A percentile compares a stretch with the other conserved stretches of the same genome.
These are phyloP conservation scores for Sinelater perroti DNA, from an alignment of 2,888 invertebrate species.

Conservation along the genomic window DNA sequence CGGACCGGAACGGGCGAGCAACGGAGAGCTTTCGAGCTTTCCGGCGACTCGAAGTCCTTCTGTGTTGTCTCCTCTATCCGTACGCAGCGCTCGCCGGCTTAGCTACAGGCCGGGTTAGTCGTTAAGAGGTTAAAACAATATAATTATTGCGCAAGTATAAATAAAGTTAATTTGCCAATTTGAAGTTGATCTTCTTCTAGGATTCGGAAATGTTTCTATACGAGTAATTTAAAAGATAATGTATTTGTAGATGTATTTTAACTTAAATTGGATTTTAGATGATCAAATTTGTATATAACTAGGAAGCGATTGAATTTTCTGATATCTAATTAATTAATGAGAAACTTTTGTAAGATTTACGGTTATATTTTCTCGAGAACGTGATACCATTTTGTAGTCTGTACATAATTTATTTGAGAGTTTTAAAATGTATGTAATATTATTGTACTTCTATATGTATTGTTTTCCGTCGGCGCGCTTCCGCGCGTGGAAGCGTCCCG, in stretches of 20 bases:
- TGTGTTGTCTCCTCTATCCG: slow-evolving; percentile 44
- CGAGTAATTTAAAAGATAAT: slow-evolving; percentile 45
- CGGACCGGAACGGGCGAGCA: too few species aligned
- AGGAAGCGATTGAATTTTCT: slow-evolving; percentile 46
- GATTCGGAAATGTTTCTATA: slow-evolving; percentile 49
- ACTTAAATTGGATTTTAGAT: slow-evolving; percentile 53
- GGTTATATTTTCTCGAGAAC: slow-evolving; percentile 52
- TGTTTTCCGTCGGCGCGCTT: slow-evolving; percentile 35
- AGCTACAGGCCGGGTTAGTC: slow-evolving; percentile 47
- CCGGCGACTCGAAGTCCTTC: slow-evolving; percentile 23
- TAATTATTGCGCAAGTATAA: slow-evolving; percentile 43
- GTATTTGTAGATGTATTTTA: slow-evolving; percentile 55
- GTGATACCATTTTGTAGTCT: slow-evolving; percentile 56
- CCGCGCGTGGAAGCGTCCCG: slow-evolving; percentile 31
- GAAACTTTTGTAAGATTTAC: slow-evolving; percentile 54
- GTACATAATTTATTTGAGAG: slow-evolving; percentile 59
- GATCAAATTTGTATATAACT: slow-evolving; percentile 54
- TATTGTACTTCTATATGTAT: slow-evolving; percentile 55
- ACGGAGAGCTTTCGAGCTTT: neutral
- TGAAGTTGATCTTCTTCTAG: slow-evolving; percentile 55
- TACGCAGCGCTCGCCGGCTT: slow-evolving; percentile 53
- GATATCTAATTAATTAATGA: slow-evolving; percentile 43
- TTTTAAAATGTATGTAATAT: slow-evolving; percentile 58
- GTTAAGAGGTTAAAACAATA: slow-evolving; percentile 48
- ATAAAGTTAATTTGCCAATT: slow-evolving; percentile 51